Percentiles rank a stretch among this genome's conserved stretches.
phyloP scores from a whole-genome alignment of 2,888 invertebrate genomes.

The Platycnemis pennipes region DNA sequence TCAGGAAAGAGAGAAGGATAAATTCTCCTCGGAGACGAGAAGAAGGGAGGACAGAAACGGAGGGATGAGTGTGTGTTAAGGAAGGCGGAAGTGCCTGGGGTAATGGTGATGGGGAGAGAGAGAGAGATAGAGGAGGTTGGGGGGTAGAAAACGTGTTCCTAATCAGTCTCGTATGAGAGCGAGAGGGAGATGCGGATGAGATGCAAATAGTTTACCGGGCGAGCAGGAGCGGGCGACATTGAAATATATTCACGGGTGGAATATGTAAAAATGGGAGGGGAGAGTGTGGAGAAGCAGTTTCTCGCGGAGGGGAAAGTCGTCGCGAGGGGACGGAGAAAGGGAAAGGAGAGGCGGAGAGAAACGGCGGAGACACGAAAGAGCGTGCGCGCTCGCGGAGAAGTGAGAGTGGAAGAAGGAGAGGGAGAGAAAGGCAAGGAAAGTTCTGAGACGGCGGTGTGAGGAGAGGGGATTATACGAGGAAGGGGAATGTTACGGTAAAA shows the following conservation, averaged over 20 bases:
- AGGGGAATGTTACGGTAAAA: not conserved
- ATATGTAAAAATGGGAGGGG: not conserved
- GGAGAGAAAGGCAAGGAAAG: not conserved
- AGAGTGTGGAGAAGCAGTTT: not conserved
- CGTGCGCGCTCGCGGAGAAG: not conserved
- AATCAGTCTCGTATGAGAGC: not conserved
- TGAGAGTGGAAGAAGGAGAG: not conserved
- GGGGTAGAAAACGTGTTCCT: slow-evolving; percentile 18
- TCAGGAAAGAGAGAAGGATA: not conserved
- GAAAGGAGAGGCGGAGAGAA: not conserved
- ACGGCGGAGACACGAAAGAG: not conserved
- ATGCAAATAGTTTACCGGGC: not conserved
- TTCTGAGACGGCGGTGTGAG: not conserved
- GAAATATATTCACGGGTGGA: not conserved
- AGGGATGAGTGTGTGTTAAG: not conserved
- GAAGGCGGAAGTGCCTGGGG: not conserved
- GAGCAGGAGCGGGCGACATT: not conserved
- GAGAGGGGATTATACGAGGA: not conserved
- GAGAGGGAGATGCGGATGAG: not conserved
- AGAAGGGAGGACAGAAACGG: not conserved
- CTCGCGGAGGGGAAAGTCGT: not conserved
- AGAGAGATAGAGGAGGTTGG: no score
- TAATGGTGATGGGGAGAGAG: not conserved
- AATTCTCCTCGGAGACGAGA: not conserved
- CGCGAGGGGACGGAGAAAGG: not conserved